Percentiles rank a stretch among this genome's conserved stretches.
Conservation (phyloP, 2,113 vertebrate species). For the Bubo scandiacus region DNA sequence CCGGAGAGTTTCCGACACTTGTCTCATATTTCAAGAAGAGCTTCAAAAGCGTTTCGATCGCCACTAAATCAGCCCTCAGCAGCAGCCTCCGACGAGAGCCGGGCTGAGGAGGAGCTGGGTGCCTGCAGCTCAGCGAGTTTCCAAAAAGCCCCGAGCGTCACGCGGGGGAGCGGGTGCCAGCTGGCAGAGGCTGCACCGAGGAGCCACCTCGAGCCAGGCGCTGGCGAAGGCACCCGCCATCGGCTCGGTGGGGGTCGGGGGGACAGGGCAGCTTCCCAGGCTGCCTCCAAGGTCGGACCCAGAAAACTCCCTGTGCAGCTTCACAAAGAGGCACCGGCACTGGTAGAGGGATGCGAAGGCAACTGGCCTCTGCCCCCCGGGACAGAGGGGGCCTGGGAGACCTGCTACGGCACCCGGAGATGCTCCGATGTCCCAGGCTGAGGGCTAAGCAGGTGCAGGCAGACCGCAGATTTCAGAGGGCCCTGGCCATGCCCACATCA, state of each 20-base stretch:
- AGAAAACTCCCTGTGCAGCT: fast-evolving
- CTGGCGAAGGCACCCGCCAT: not conserved
- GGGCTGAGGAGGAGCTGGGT: not conserved
- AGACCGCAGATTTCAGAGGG: not conserved
- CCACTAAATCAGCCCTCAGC: conserved; percentile 24
- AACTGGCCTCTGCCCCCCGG: fast-evolving
- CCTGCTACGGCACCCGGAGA: not conserved
- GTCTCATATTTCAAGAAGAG: conserved; percentile 9
- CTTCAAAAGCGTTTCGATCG: not conserved
- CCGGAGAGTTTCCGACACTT: not conserved
- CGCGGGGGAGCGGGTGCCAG: conserved; percentile 33
- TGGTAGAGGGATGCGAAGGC: not conserved
- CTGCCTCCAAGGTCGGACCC: not conserved
- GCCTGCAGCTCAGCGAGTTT: not conserved
- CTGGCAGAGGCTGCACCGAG: not conserved
- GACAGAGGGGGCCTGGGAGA: not conserved
- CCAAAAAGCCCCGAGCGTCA: not conserved
- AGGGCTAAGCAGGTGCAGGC: not conserved
- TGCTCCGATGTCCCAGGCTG: fast-evolving
- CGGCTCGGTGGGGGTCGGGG: not conserved
- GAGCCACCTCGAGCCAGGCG: conserved; percentile 8
- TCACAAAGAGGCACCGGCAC: fast-evolving
- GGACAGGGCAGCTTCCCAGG: not conserved
- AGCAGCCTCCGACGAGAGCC: not conserved
- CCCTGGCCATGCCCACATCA: not conserved